phyloP scores from a whole-genome alignment of 2,797 vertebrate species.

The Pelochelys cantorii region DNA sequence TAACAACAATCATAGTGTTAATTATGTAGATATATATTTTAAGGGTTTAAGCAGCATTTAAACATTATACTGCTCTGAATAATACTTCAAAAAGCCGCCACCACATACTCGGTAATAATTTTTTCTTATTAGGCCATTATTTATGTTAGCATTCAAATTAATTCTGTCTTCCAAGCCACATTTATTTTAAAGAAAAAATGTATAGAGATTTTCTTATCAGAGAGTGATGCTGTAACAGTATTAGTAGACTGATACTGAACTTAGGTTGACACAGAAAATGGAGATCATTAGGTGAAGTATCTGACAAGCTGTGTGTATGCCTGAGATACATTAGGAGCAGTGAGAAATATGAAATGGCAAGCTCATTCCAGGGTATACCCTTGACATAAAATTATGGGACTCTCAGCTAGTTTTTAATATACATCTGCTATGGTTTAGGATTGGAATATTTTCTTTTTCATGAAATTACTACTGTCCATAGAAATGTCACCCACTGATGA shows the following conservation, averaged over 20 bases:
- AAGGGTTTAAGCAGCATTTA: neutral
- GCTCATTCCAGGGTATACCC: neutral
- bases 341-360: constrained; percentile 26
- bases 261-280: constrained; percentile 27
- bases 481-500: neutral
- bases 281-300: constrained; percentile 39
- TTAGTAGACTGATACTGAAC: neutral
- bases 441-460: neutral
- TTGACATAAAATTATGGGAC: constrained; percentile 6
- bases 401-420: neutral
- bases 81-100: neutral
- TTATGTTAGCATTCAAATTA: neutral
- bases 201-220: neutral
- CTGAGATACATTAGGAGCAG: constrained; percentile 13
- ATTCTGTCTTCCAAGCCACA: neutral
- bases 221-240: neutral
- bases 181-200: neutral
- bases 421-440: constrained; percentile 20
- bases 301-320: constrained; percentile 19
- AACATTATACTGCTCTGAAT: neutral
- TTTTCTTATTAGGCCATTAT: neutral
- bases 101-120: neutral
- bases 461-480: neutral
- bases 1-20: constrained; percentile 83
- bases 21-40: neutral